These are phyloP conservation scores for Amphibalanus amphitrite DNA, from an alignment of 1,140 invertebrate species.

Conservation along the genomic window DNA sequence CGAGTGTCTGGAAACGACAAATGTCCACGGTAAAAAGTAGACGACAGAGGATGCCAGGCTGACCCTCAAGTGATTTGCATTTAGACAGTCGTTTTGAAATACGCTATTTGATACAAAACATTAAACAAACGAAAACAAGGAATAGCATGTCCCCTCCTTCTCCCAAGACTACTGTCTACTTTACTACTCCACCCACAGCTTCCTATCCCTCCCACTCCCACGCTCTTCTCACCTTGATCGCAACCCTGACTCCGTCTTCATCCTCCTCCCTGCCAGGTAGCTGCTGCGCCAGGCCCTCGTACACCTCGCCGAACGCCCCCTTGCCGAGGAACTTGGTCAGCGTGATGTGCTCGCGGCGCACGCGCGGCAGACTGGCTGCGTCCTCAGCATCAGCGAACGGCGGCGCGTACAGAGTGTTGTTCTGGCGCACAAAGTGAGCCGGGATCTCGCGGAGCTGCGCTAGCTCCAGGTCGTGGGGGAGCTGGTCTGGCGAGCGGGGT, in stretches of 20 bases:
- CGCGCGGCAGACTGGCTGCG: constrained; percentile 46
- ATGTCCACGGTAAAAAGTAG: no score
- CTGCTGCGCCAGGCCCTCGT: constrained; percentile 61
- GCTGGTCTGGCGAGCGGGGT: constrained; percentile 29
- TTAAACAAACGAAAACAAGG: no score
- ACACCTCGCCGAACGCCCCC: constrained; percentile 94
- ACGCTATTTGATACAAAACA: no score
- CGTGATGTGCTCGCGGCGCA: constrained; percentile 58
- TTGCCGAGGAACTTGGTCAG: constrained; percentile 76
- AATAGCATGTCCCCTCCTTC: no score
- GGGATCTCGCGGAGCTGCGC: constrained; percentile 71
- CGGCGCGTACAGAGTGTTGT: constrained; percentile 56
- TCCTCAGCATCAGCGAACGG: constrained; percentile 18
- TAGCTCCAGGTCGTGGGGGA: constrained; percentile 54
- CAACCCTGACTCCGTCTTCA: constrained; percentile 45
- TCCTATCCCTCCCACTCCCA: no score
- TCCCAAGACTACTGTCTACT: no score
- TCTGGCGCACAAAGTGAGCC: constrained; percentile 52
- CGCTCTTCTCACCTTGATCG: constrained; percentile 44
- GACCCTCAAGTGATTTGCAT: no score
- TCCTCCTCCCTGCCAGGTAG: constrained; percentile 26
- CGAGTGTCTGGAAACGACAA: constrained; percentile 74
- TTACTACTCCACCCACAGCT: no score
- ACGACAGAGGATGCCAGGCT: no score
- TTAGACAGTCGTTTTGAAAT: no score